These are phyloP conservation scores for Haemorhous mexicanus DNA, from an alignment of 2,113 vertebrate species.

Conservation along the genomic window DNA sequence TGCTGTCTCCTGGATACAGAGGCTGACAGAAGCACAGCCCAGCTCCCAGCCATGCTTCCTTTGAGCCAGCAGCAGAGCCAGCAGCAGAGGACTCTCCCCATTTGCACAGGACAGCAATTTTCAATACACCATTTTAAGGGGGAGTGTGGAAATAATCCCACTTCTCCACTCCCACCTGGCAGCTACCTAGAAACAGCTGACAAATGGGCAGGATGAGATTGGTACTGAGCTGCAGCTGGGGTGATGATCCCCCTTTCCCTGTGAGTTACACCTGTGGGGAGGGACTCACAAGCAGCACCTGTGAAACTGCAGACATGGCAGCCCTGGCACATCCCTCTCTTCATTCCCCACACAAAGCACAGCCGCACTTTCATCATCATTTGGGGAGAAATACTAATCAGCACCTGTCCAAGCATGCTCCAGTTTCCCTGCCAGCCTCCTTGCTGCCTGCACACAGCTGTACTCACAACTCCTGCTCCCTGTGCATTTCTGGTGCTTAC, in stretches of 20 bases:
- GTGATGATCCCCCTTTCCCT: neutral
- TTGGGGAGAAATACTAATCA: neutral
- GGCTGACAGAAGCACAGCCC: neutral
- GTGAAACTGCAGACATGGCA: neutral
- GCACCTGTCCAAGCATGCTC: neutral
- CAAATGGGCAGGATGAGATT: neutral
- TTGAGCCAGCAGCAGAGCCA: neutral
- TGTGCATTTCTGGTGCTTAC: neutral
- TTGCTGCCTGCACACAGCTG: neutral
- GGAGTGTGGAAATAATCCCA: neutral
- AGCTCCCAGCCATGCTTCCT: accelerated
- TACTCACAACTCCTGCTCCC: neutral
- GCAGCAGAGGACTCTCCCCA: neutral
- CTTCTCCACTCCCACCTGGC: neutral
- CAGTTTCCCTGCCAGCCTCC: neutral
- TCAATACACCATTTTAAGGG: neutral
- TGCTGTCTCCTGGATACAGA: accelerated
- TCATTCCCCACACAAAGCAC: neutral
- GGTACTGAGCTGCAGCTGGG: neutral
- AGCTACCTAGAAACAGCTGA: slow-evolving; percentile 10
- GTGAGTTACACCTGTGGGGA: neutral
- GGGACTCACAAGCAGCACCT: neutral
- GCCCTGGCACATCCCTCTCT: neutral
- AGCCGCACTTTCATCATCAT: neutral
- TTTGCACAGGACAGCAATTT: neutral